Evolutionary conservation across 2,797 vertebrate genomes (phyloP), one percentile per base, ranked within the genome.

Genomic region (Jordanella pulchra): DNA sequence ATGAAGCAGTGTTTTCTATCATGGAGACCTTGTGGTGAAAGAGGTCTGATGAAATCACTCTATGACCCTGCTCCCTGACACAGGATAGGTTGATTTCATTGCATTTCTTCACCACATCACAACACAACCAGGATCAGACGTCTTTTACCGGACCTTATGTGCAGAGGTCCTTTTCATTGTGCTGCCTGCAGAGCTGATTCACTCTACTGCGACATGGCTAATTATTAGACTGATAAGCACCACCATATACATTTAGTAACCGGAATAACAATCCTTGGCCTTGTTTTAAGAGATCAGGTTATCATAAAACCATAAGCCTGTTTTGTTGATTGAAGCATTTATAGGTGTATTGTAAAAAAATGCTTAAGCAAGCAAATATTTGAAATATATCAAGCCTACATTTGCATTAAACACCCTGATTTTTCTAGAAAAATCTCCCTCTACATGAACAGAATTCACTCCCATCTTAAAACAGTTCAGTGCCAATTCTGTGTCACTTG

Each of bases 81-180:
- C 93, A 94, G 95, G 95, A 96, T 95, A 96, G 95, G 95, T 92
- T 94, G 96, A 91, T 95, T 97, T 97, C 95, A 95, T 96, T 87
- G 89, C 71, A 69, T 93, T 85, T 95, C 93, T 94, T 91, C 71
- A 76, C 90, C 88, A 86, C 80, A 73, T 63, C 44, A 74, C 76
- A n/a, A 32, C 90, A 28, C 13, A 23, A 63, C 21, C 35, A 39
- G 35, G n/a, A 42, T 4, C 17, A 13, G 35, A n/a, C 64, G 32
- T 71, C 27, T 68, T 47, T 39, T 12, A 25, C 0, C 65, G 53
- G 27, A 2, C 0, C 11, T 27, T 55, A 51, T 51, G 23, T 55
- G 27, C 0, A 1, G 67, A 2, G 30, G 25, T 55, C 4, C 1
- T 69, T 61, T 28, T 66, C 14, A 15, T 47, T 68, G n/a, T 67